A percentile compares a stretch with the other conserved stretches of the same genome.
Conservation (phyloP, 2,113 vertebrate species). For the Epinephelus lanceolatus region DNA sequence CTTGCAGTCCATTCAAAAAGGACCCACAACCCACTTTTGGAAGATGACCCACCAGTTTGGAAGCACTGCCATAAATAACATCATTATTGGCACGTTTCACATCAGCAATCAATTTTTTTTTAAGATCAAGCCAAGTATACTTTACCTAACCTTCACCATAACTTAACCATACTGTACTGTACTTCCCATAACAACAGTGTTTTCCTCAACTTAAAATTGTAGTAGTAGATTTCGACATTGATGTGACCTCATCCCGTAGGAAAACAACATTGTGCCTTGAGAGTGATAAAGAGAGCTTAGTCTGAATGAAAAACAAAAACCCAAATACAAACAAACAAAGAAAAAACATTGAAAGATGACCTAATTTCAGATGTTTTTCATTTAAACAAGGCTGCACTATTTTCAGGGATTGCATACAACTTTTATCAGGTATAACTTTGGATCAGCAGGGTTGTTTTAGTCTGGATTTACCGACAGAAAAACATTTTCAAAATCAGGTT, state of each 20-base stretch:
- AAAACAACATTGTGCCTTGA: neutral
- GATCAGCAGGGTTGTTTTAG: slow-evolving; percentile 12
- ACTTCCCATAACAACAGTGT: neutral
- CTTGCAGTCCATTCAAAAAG: no score
- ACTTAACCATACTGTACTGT: neutral
- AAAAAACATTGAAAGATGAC: neutral
- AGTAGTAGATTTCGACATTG: neutral
- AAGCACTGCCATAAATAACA: no score
- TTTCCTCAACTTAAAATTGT: neutral
- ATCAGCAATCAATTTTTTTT: neutral
- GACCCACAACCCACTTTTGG: no score
- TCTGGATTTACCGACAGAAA: neutral
- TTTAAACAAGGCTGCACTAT: neutral
- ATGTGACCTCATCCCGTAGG: neutral
- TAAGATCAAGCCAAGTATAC: neutral
- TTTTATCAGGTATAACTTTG: neutral
- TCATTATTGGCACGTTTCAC: neutral
- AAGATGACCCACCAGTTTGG: no score
- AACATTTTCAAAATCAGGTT: slow-evolving; percentile 15
- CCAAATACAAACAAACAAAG: no score
- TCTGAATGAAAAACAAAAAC: no score
- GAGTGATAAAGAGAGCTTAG: neutral
- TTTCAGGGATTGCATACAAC: neutral
- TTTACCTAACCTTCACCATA: neutral
- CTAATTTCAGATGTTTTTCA: neutral